Conservation (phyloP, 92 coral and sea anemone genomes). For the Parazoanthus swiftii region DNA sequence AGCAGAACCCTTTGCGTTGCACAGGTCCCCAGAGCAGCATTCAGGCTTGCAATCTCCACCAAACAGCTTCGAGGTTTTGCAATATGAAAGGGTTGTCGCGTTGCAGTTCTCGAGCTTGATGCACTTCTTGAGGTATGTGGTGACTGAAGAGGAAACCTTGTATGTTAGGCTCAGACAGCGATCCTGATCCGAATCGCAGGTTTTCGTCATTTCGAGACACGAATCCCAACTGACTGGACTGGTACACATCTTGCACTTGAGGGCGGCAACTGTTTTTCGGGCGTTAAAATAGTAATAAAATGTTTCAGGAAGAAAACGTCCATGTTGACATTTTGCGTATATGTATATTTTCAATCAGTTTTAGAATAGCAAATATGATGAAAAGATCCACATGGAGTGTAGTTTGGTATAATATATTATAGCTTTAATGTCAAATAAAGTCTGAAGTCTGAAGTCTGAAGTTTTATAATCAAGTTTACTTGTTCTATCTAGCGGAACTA, state of each 20-base stretch:
- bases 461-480: too few relatives aligned
- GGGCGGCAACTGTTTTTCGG: neutral
- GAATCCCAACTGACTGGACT: neutral
- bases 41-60: neutral
- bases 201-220: neutral
- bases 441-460: too few relatives aligned
- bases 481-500: too few relatives aligned
- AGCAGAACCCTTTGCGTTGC: neutral
- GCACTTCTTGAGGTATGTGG: conserved; percentile 5
- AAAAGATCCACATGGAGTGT: too few relatives aligned
- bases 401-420: too few relatives aligned
- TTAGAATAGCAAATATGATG: too few relatives aligned
- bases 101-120: conserved; percentile 1
- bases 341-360: too few relatives aligned
- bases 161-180: neutral
- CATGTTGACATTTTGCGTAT: too few relatives aligned
- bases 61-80: conserved; percentile 9
- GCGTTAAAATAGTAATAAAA: neutral
- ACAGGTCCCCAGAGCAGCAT: conserved; percentile 9
- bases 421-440: too few relatives aligned
- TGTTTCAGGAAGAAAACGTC: too few relatives aligned
- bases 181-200: neutral
- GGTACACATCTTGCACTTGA: conserved; percentile 6
- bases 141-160: neutral
- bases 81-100: neutral